phyloP scores from a whole-genome alignment of 2,113 vertebrate genomes.

The Parus major region DNA sequence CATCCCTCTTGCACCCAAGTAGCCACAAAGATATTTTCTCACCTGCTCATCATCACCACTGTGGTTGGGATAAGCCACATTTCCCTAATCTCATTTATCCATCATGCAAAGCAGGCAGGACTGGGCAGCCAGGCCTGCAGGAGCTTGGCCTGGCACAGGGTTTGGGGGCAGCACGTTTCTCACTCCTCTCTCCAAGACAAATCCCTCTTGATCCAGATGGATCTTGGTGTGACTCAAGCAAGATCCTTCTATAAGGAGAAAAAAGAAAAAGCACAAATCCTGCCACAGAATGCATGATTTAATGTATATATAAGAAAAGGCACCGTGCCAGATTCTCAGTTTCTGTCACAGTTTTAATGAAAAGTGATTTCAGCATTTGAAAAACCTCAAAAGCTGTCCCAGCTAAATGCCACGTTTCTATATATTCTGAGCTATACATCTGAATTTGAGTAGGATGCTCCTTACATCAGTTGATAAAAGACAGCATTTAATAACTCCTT shows the following conservation, averaged over 20 bases:
- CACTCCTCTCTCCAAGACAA: background rate
- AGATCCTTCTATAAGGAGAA: background rate
- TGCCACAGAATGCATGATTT: background rate
- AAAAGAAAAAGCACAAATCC: background rate
- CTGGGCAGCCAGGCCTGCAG: background rate
- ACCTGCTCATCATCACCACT: rapidly evolving
- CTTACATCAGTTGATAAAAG: background rate
- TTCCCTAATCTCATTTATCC: background rate
- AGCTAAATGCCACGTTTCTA: slow-evolving; percentile 58
- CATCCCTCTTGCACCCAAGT: background rate
- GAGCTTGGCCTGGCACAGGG: rapidly evolving
- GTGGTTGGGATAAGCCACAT: rapidly evolving
- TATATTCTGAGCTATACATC: slow-evolving; percentile 29
- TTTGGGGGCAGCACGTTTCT: background rate
- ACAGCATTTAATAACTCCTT: background rate
- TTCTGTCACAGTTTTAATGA: slow-evolving; percentile 65
- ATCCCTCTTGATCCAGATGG: background rate
- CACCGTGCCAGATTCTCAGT: slow-evolving; percentile 46
- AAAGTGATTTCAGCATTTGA: slow-evolving; percentile 61
- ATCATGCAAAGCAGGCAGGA: rapidly evolving
- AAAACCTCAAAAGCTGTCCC: slow-evolving; percentile 55
- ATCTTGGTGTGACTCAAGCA: background rate
- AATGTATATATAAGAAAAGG: slow-evolving; percentile 31
- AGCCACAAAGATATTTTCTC: background rate
- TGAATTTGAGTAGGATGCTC: background rate